Conservation (phyloP, 2,888 invertebrate genomes). For the Lasioglossum figueresi region DNA sequence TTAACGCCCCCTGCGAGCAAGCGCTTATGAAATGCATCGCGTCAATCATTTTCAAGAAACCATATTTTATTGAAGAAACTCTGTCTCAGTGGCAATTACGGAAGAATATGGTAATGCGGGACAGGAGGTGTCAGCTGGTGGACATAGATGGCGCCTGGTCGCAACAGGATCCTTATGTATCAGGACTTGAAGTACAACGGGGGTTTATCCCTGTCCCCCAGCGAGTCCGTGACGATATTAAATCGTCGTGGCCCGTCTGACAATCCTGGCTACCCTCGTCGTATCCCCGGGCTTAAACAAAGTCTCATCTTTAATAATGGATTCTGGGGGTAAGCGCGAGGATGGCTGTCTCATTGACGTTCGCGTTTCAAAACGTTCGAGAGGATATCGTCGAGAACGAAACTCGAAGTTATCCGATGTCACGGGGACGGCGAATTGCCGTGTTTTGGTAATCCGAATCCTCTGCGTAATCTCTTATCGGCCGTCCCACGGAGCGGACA, state of each 20-base stretch:
- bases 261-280: conserved; percentile 17
- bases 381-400: background rate
- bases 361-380: conserved; percentile 15
- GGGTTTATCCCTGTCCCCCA: conserved; percentile 47
- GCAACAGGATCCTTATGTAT: conserved; percentile 64
- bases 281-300: conserved; percentile 2
- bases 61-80: background rate
- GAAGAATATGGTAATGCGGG: conserved; percentile 48
- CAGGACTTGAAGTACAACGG: conserved; percentile 51
- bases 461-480: conserved; percentile 6
- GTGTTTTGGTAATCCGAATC: background rate
- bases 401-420: background rate
- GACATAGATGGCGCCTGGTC: conserved; percentile 27
- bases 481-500: background rate
- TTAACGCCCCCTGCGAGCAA: too few relatives aligned
- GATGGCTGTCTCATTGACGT: conserved; percentile 10
- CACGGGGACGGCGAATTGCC: background rate
- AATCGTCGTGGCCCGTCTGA: conserved; percentile 39
- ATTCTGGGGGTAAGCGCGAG: background rate
- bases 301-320: conserved; percentile 39
- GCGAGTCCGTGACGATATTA: conserved; percentile 47
- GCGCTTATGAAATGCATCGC: background rate
- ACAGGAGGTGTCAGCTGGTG: conserved; percentile 31
- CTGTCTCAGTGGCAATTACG: conserved; percentile 24
- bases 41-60: background rate